Conservation (phyloP, 2,797 vertebrate genomes). For the Eulemur coronatus region DNA sequence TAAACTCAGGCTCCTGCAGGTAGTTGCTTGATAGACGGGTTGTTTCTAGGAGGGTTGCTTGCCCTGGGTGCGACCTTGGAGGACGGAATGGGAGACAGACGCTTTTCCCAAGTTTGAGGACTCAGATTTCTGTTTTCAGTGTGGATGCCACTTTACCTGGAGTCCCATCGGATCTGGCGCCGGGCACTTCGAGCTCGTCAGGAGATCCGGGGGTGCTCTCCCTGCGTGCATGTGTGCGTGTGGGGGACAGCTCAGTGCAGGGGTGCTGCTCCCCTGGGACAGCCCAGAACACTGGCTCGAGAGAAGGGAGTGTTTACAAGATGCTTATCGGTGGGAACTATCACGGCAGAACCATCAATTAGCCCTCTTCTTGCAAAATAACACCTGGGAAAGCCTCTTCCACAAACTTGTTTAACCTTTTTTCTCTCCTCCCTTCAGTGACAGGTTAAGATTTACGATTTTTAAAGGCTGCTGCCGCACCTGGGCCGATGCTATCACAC, state of each 20-base stretch:
- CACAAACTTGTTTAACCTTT: constrained; percentile 84
- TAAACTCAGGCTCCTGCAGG: background rate
- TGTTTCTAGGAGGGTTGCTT: background rate
- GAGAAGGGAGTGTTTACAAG: constrained; percentile 81
- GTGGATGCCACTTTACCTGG: background rate
- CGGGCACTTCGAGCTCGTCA: background rate
- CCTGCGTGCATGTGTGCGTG: too few relatives aligned
- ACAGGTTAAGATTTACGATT: constrained; percentile 91
- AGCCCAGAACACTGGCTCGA: constrained; percentile 75
- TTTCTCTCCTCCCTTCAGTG: constrained; percentile 86
- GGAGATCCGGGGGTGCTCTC: constrained; percentile 41
- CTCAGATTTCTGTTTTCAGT: background rate
- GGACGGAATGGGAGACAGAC: rapidly evolving
- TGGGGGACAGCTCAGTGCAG: constrained; percentile 49
- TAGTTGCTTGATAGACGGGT: background rate
- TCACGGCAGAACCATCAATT: constrained; percentile 83
- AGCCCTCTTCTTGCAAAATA: constrained; percentile 84
- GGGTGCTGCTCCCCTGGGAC: constrained; percentile 60
- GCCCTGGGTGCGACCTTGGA: rapidly evolving
- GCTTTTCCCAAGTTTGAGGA: background rate
- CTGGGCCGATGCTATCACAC: constrained; percentile 92
- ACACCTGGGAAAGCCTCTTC: constrained; percentile 85
- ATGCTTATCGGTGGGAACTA: constrained; percentile 83
- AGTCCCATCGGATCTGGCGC: constrained; percentile 2
- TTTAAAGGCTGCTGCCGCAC: constrained; percentile 92